Percentiles rank a stretch among this genome's conserved stretches.
Evolutionary conservation across 1,140 invertebrate species (phyloP).

Genomic region (Glossosoma conforme): DNA sequence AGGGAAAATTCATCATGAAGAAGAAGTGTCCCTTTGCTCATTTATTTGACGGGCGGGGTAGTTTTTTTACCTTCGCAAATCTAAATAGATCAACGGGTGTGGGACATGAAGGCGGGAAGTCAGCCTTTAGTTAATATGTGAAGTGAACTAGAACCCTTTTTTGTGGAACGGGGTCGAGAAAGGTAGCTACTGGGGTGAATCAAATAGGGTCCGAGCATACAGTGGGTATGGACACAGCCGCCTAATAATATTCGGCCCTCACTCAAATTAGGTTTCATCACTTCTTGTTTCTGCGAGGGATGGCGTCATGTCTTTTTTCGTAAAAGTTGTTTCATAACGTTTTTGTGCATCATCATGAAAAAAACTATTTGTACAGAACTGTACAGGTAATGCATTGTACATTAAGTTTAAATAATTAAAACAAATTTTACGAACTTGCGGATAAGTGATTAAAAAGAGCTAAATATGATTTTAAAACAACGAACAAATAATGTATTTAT

Average conservation of each 20-base stretch:
- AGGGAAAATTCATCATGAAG: too few relatives aligned
- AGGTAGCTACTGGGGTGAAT: slow-evolving; percentile 14
- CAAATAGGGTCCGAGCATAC: neutral
- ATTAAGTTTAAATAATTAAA: too few relatives aligned
- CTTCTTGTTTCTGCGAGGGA: neutral
- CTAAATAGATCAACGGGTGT: slow-evolving; percentile 11
- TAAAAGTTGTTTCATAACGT: neutral
- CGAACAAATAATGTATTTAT: too few relatives aligned
- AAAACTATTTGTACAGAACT: too few relatives aligned
- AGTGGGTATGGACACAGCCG: slow-evolving; percentile 1
- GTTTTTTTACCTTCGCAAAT: slow-evolving; percentile 8
- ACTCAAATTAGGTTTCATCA: slow-evolving; percentile 18
- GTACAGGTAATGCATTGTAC: too few relatives aligned
- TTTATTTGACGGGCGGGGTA: neutral
- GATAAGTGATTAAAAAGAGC: neutral
- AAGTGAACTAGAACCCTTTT: slow-evolving; percentile 18
- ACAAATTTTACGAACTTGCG: neutral
- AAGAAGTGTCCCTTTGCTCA: too few relatives aligned
- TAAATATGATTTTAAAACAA: neutral
- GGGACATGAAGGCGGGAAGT: neutral
- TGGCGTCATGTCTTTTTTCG: neutral
- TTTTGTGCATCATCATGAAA: neutral
- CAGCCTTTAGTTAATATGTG: slow-evolving; percentile 4
- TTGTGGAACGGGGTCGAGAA: slow-evolving; percentile 14
- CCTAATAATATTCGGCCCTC: neutral